Evolutionary conservation across 2,113 vertebrate species (phyloP).

Genomic region (Lepidothrix coronata): DNA sequence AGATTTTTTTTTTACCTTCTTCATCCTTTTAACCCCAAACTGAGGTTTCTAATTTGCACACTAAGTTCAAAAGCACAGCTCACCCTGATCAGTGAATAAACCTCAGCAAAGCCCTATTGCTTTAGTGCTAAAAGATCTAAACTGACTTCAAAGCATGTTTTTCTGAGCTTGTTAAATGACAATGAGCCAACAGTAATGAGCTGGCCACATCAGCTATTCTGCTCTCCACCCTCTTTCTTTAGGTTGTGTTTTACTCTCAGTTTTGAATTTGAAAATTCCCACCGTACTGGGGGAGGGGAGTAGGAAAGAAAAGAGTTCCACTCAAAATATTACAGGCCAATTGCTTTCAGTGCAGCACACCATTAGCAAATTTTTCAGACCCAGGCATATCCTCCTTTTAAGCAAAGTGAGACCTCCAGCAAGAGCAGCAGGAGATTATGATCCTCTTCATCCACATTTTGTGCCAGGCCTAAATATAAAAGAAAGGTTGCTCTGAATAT

Average conservation of each 20-base stretch:
- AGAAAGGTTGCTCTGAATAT: background rate
- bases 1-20: background rate
- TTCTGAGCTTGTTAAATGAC: background rate
- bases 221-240: background rate
- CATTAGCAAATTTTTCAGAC: background rate
- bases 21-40: background rate
- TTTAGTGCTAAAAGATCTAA: background rate
- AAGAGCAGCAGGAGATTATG: background rate
- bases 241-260: background rate
- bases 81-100: background rate
- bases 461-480: background rate
- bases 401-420: background rate
- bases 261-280: background rate
- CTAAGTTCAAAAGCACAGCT: background rate
- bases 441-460: background rate
- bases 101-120: background rate
- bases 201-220: background rate
- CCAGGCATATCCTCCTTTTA: background rate
- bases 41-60: background rate
- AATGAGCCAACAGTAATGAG: background rate
- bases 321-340: background rate
- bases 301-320: background rate
- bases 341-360: background rate
- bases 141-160: background rate
- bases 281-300: accelerated